Percentiles rank a stretch among this genome's conserved stretches.
Conservation (phyloP, 2,888 invertebrate species). For the Drosophila barbarae region DNA sequence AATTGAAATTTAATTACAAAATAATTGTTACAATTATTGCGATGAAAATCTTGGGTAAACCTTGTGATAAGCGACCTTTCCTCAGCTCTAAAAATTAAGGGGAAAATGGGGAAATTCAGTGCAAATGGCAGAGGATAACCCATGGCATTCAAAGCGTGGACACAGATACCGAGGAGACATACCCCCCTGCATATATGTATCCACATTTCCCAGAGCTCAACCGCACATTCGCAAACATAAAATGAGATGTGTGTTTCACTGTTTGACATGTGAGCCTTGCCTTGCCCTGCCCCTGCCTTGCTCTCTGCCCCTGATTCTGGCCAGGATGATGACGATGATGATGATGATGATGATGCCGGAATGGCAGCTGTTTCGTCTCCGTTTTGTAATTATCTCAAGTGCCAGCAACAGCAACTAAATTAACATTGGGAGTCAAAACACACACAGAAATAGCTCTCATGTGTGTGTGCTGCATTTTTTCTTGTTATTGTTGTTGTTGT, state of each 20-base stretch:
- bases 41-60: background rate
- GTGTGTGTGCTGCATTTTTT: background rate
- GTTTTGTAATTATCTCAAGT: conserved; percentile 69
- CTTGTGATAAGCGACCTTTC: background rate
- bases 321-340: background rate
- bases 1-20: background rate
- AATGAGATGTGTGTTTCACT: conserved; percentile 28
- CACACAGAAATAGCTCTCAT: background rate
- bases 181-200: background rate
- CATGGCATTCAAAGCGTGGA: conserved; percentile 1
- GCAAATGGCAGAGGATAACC: background rate
- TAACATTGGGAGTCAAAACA: conserved; percentile 24
- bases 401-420: conserved; percentile 56
- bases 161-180: conserved; percentile 5
- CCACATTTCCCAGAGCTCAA: conserved; percentile 1
- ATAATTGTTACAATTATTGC: background rate
- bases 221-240: conserved; percentile 14
- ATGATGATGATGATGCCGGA: background rate
- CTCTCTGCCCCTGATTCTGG: background rate
- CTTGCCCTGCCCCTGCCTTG: background rate
- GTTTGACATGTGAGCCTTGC: conserved; percentile 30
- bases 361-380: conserved; percentile 35
- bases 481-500: background rate
- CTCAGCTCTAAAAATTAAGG: background rate
- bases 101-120: background rate